Conservation (phyloP, 2,888 invertebrate species). For the Hydroisotoma schaefferi region DNA sequence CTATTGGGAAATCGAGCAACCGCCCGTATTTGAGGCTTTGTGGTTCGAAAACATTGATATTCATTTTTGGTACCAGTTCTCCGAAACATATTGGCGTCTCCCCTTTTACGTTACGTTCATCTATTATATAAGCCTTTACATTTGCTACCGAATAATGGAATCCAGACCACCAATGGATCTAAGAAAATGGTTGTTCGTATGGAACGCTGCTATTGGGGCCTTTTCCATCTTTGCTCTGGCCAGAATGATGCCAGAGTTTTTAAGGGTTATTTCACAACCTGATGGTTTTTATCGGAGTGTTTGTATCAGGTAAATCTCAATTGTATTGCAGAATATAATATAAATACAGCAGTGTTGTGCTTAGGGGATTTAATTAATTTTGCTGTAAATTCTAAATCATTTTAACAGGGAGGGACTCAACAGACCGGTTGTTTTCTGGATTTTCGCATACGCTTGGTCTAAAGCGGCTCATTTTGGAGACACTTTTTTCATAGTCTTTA, state of each 20-base stretch:
- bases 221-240: not conserved
- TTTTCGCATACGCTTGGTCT: conserved; percentile 11
- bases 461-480: conserved; percentile 14
- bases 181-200: not conserved
- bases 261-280: not conserved
- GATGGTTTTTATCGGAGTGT: conserved; percentile 1
- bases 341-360: not conserved
- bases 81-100: not conserved
- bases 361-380: not conserved
- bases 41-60: conserved; percentile 4
- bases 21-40: not conserved
- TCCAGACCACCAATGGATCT: not conserved
- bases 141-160: conserved; percentile 3
- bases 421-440: conserved; percentile 5
- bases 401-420: conserved; percentile 4
- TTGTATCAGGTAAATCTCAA: not conserved
- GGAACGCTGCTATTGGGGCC: not conserved
- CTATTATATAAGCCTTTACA: not conserved
- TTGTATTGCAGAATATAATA: not conserved
- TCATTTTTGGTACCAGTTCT: not conserved
- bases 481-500: not conserved
- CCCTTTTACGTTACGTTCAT: not conserved
- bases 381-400: not conserved
- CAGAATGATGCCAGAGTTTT: conserved; percentile 4
- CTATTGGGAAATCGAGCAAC: not conserved